Conservation (phyloP, 2,888 invertebrate species). For the Diaprepes abbreviatus region DNA sequence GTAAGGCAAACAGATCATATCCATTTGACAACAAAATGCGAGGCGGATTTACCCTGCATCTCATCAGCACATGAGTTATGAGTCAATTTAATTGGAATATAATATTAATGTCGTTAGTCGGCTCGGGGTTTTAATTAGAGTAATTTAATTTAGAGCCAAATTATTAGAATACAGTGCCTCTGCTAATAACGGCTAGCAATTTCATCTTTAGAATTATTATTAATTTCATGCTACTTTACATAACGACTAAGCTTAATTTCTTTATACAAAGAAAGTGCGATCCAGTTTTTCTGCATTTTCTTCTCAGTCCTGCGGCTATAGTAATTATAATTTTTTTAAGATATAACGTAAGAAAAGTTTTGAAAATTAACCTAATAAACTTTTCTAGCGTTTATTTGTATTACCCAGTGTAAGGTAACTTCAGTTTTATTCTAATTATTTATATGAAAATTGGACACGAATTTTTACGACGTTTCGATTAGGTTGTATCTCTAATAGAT, state of each 20-base stretch:
- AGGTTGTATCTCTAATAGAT: too few relatives aligned
- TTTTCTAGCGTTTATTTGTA: too few relatives aligned
- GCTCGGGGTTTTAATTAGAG: slow-evolving; percentile 41
- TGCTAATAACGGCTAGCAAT: slow-evolving; percentile 38
- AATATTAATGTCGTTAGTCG: slow-evolving; percentile 38
- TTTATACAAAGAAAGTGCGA: slow-evolving; percentile 8
- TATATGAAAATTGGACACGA: too few relatives aligned
- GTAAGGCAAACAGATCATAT: slow-evolving; percentile 59
- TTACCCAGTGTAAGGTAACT: too few relatives aligned
- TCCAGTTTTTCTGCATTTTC: background rate
- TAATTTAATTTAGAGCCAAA: slow-evolving; percentile 41
- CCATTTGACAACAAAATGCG: slow-evolving; percentile 33
- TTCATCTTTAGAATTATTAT: slow-evolving; percentile 40
- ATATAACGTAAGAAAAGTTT: too few relatives aligned
- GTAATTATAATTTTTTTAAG: too few relatives aligned
- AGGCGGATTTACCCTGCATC: slow-evolving; percentile 29
- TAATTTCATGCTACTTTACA: slow-evolving; percentile 38
- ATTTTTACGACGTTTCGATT: too few relatives aligned
- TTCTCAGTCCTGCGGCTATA: background rate
- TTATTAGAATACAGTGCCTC: slow-evolving; percentile 44
- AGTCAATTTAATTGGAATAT: slow-evolving; percentile 43
- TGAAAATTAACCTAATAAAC: too few relatives aligned
- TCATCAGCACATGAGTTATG: slow-evolving; percentile 30
- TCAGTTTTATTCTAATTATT: too few relatives aligned
- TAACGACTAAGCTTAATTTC: slow-evolving; percentile 29